phyloP scores from a whole-genome alignment of 2,113 vertebrate species.

The Glaucomys volans region DNA sequence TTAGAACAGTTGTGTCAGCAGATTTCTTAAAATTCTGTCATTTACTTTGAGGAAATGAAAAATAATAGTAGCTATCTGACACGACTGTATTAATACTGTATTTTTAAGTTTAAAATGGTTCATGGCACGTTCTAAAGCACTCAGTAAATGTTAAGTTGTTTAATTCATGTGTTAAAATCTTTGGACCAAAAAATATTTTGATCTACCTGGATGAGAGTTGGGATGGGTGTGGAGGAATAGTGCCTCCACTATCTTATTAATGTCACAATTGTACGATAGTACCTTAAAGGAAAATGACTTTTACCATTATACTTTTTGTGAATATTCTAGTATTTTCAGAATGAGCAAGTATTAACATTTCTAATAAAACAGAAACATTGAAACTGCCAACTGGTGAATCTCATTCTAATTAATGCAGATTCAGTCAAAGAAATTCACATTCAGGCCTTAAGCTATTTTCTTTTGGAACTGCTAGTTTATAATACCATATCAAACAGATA shows the following conservation, averaged over 20 bases:
- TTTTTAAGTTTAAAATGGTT: slow-evolving; percentile 24
- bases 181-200: slow-evolving; percentile 16
- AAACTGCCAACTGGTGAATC: slow-evolving; percentile 6
- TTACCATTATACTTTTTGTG: background rate
- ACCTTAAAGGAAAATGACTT: slow-evolving; percentile 35
- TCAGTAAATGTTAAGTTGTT: background rate
- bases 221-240: background rate
- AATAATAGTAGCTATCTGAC: background rate
- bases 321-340: slow-evolving; percentile 48
- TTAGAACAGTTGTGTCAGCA: slow-evolving; percentile 31
- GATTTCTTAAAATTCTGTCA: slow-evolving; percentile 30
- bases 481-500: background rate
- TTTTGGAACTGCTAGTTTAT: background rate
- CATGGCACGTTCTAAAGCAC: background rate
- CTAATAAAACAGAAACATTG: slow-evolving; percentile 26
- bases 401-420: background rate
- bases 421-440: background rate
- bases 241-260: background rate
- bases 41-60: slow-evolving; percentile 12
- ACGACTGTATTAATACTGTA: background rate
- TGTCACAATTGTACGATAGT: background rate
- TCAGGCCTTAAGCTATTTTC: background rate
- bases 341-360: background rate
- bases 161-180: background rate
- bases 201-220: background rate